Evolutionary conservation across 2,113 vertebrate genomes (phyloP).

Genomic region (Gymnobelideus leadbeateri): DNA sequence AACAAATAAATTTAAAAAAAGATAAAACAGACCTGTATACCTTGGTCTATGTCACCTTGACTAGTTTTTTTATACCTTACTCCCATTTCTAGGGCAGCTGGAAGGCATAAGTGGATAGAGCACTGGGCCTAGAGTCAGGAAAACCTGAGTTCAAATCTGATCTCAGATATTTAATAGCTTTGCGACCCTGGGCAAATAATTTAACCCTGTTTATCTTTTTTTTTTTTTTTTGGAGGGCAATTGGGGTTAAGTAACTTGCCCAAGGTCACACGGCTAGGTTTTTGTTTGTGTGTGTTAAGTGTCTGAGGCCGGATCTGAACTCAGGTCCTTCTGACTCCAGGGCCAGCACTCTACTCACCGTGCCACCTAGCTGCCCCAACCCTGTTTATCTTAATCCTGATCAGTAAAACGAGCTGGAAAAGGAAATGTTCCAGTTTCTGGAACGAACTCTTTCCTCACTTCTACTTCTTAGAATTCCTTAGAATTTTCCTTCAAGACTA

Average conservation of each 20-base stretch:
- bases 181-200: neutral
- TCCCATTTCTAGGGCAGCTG: neutral
- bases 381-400: neutral
- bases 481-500: neutral
- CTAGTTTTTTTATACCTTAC: neutral
- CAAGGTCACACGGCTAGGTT: no score
- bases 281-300: no score
- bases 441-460: neutral
- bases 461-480: neutral
- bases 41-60: neutral
- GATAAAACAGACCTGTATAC: neutral
- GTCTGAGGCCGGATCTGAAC: no score
- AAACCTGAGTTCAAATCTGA: neutral
- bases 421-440: no score
- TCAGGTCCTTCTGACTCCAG: no score
- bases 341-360: no score
- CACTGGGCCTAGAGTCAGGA: neutral
- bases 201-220: neutral
- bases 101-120: neutral
- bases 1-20: no score
- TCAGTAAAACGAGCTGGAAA: neutral
- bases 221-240: no score
- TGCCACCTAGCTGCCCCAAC: no score
- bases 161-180: no score
- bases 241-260: no score